Percentiles rank a stretch among this genome's conserved stretches.
phyloP scores from a whole-genome alignment of 2,888 invertebrate species.

The Keiferia lycopersicella region DNA sequence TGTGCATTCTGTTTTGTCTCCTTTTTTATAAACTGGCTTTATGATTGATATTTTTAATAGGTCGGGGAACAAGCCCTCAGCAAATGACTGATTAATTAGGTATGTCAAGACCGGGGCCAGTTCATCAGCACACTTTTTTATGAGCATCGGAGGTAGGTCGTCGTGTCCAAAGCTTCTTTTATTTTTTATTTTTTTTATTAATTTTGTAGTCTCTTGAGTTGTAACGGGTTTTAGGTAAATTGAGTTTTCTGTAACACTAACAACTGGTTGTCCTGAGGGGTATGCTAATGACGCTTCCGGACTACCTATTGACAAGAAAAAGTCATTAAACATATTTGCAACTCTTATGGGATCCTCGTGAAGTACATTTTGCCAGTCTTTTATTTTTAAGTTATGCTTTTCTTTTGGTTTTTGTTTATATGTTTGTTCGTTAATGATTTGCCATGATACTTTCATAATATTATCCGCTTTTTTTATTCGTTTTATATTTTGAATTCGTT shows the following conservation, averaged over 20 bases:
- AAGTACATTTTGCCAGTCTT: background rate
- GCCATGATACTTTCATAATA: conserved; percentile 11
- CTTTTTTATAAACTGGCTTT: conserved; percentile 22
- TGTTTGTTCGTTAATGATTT: conserved; percentile 8
- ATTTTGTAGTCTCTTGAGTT: background rate
- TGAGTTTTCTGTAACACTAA: background rate
- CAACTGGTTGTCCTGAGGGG: background rate
- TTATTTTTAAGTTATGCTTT: conserved; percentile 14
- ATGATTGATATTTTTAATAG: conserved; percentile 16
- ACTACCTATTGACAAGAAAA: no score
- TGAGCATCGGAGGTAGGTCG: background rate
- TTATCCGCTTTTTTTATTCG: conserved; percentile 18
- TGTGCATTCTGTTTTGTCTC: background rate
- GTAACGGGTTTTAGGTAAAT: background rate
- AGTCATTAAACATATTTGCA: background rate
- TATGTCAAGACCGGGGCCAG: conserved; percentile 4
- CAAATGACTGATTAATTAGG: conserved; percentile 4
- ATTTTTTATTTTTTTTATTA: conserved; percentile 15
- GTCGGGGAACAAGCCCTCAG: background rate
- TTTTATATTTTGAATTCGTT: conserved; percentile 13
- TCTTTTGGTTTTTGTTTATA: conserved; percentile 7
- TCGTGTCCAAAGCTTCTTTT: conserved; percentile 22
- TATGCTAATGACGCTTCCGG: background rate
- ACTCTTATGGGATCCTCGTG: background rate
- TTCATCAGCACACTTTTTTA: no score